Percentiles rank a stretch among this genome's conserved stretches.
These are phyloP conservation scores for Nipponacmea schrenckii DNA, from an alignment of 2,888 invertebrate genomes.

Conservation along the genomic window DNA sequence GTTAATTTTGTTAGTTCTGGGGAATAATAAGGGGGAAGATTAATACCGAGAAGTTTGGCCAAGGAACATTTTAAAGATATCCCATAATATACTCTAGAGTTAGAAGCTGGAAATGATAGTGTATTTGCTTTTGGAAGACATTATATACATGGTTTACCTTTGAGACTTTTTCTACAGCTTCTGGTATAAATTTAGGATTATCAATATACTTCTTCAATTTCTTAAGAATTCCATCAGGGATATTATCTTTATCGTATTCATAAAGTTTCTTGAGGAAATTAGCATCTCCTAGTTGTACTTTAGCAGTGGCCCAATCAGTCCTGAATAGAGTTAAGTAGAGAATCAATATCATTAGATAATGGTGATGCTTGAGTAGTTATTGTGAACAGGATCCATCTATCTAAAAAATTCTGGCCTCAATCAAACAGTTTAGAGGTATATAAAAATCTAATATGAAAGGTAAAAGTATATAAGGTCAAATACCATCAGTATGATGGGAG, in stretches of 20 bases:
- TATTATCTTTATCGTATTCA: slow-evolving; percentile 88
- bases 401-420: no score
- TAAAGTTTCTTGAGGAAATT: slow-evolving; percentile 85
- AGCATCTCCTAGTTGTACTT: slow-evolving; percentile 81
- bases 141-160: slow-evolving; percentile 42
- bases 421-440: no score
- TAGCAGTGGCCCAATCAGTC: slow-evolving; percentile 88
- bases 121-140: no score
- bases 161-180: slow-evolving; percentile 84
- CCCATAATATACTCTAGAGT: no score
- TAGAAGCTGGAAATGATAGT: no score
- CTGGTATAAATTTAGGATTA: slow-evolving; percentile 87
- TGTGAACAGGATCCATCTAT: no score
- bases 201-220: slow-evolving; percentile 85
- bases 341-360: neutral
- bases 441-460: no score
- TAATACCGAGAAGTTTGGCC: no score
- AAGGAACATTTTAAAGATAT: neutral
- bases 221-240: slow-evolving; percentile 78
- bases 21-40: neutral
- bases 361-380: no score
- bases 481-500: no score
- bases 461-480: no score
- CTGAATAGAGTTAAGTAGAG: slow-evolving; percentile 69
- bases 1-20: neutral